These are phyloP conservation scores for Byasa hedistus DNA, from an alignment of 2,888 invertebrate species.

Conservation along the genomic window DNA sequence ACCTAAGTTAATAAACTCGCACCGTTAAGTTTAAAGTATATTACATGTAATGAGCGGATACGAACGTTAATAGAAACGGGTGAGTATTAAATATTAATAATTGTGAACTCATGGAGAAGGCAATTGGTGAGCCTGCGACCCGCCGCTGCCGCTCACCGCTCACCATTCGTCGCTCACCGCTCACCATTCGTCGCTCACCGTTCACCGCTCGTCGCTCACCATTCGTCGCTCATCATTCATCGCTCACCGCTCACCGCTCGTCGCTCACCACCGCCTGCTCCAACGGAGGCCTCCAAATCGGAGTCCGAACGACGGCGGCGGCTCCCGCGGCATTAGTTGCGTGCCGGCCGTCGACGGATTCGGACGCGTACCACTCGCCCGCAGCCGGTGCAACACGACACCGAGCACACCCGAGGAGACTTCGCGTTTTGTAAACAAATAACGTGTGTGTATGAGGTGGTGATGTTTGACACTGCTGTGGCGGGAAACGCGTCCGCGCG, in stretches of 20 bases:
- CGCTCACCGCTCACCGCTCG: constrained; percentile 57
- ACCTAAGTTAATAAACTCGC: no score
- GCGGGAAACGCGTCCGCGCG: constrained; percentile 43
- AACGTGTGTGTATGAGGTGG: constrained; percentile 42
- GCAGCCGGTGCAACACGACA: constrained; percentile 46
- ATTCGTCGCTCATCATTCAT: no score
- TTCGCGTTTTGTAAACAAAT: constrained; percentile 28
- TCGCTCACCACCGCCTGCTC: constrained; percentile 49
- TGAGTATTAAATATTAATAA: constrained; percentile 36
- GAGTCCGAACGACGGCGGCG: constrained; percentile 52
- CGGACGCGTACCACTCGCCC: constrained; percentile 49
- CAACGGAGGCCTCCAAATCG: constrained; percentile 63
- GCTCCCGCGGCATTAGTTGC: constrained; percentile 59
- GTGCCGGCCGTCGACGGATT: constrained; percentile 57
- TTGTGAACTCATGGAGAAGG: background rate
- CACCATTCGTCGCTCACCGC: no score
- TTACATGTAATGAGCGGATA: background rate
- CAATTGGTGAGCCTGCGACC: no score
- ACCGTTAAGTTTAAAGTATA: no score
- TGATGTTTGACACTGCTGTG: constrained; percentile 50
- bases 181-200: no score
- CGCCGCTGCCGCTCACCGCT: no score
- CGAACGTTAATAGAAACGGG: background rate
- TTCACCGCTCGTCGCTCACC: no score
- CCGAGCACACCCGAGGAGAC: constrained; percentile 28